Evolutionary conservation across 2,113 vertebrate genomes (phyloP), one percentile per base, ranked within the genome.

Genomic region (Aphyosemion australe): DNA sequence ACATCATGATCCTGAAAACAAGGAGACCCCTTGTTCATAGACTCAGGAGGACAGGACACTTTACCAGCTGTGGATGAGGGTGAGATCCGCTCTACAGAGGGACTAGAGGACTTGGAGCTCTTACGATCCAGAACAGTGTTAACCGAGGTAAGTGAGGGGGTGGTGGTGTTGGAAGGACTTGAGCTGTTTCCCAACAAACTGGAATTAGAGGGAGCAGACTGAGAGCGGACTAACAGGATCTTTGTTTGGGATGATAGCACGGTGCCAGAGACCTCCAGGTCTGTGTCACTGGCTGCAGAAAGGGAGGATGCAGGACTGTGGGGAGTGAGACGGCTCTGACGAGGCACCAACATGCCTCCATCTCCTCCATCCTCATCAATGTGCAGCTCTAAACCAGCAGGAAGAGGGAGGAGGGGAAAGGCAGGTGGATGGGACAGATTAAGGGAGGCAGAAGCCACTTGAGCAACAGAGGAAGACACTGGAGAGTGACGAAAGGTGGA

Each of bases 331-430:
- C 12, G 59, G 57, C 58, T 61, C 10, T 45, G 45, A 19, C 62
- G 45, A 5, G 61, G 12, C 3, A 43, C 1, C 6, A 61, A 64
- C 37, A 61, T 16, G 21, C 75, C 42, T 15, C 65, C 65, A n/a
- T 72, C 86, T 52, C 65, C 72, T 37, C 84, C 89, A 6, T 90
- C 90, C 74, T 94, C 92, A 31, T 93, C 92, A 53, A 86, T 74
- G 49, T 87, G 86, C 50, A 92, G 79, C 84, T 94, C 92, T 12
- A 89, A 71, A 51, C 84, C 78, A 13, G 69, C 56, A 47, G 88
- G 62, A 12, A 73, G 0, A 70, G 81, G 79, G 46, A 81, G 79
- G 37, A 69, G 31, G 65, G 85, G 80, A 10, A 12, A 89, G 70
- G 78, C 49, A 69, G 89, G 75, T 5, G 77, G 58, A 14, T 60